These are phyloP conservation scores for Myotis findleyi DNA, from an alignment of 2,797 vertebrate genomes.

Conservation along the genomic window DNA sequence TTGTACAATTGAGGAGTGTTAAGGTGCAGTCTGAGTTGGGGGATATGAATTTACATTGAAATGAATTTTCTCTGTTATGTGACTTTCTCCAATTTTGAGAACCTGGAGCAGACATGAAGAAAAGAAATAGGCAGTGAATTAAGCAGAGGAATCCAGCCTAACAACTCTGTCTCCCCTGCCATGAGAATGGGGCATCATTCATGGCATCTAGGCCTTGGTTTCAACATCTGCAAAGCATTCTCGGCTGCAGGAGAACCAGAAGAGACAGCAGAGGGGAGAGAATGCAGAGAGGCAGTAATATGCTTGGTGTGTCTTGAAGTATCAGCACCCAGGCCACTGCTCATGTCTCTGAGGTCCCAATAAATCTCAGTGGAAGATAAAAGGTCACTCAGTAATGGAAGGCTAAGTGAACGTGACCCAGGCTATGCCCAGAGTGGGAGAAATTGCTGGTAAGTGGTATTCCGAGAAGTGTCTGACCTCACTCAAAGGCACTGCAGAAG, in stretches of 20 bases:
- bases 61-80: background rate
- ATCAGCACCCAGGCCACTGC: background rate
- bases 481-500: conserved; percentile 39
- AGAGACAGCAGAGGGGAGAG: background rate
- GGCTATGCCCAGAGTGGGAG: conserved; percentile 18
- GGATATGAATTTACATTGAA: background rate
- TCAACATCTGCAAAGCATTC: background rate
- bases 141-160: background rate
- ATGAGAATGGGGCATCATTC: background rate
- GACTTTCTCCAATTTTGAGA: background rate
- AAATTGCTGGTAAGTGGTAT: conserved; percentile 59
- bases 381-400: conserved; percentile 69
- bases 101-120: background rate
- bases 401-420: conserved; percentile 57
- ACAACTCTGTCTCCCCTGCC: background rate
- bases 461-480: conserved; percentile 70
- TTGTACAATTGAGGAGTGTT: accelerated
- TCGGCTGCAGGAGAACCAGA: background rate
- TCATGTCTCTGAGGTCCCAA: background rate
- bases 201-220: background rate
- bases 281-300: background rate
- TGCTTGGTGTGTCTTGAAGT: background rate
- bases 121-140: background rate
- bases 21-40: background rate
- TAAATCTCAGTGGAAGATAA: conserved; percentile 64